phyloP scores from a whole-genome alignment of 1,140 invertebrate genomes.

The Mizuhopecten yessoensis region DNA sequence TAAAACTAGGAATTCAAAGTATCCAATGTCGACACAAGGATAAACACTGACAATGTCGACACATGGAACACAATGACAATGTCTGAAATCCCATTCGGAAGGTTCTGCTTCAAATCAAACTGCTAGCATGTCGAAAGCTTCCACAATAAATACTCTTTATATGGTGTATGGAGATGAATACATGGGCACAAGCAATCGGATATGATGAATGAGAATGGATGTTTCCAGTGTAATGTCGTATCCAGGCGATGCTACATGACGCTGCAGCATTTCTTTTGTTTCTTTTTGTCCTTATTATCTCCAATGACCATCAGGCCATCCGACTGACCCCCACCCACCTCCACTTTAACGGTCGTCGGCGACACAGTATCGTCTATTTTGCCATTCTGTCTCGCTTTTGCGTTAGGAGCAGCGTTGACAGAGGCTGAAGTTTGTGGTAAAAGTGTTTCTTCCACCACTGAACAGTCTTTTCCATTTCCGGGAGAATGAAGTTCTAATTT shows the following conservation, averaged over 20 bases:
- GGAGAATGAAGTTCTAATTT: background rate
- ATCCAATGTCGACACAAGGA: background rate
- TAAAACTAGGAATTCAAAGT: background rate
- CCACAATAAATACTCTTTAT: background rate
- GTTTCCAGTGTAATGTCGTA: background rate
- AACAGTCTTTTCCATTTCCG: constrained; percentile 43
- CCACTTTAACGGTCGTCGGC: constrained; percentile 65
- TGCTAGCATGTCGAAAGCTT: constrained; percentile 22
- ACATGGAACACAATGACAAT: background rate
- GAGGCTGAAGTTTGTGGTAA: constrained; percentile 48
- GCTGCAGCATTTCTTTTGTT: constrained; percentile 75
- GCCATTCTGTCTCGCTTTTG: constrained; percentile 72
- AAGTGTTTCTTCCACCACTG: constrained; percentile 49
- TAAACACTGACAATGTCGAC: background rate
- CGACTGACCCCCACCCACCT: constrained; percentile 52
- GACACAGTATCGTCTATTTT: constrained; percentile 69
- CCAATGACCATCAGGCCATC: constrained; percentile 48
- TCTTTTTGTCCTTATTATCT: constrained; percentile 73
- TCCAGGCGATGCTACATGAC: constrained; percentile 70
- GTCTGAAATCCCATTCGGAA: background rate
- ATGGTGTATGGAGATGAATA: constrained; percentile 3
- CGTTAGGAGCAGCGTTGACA: constrained; percentile 41
- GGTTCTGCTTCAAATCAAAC: background rate
- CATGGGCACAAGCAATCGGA: background rate
- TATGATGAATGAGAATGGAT: background rate